Base-by-base conservation (phyloP, 2,797 vertebrate genomes). In the Spondyliosoma cantharus region DNA sequence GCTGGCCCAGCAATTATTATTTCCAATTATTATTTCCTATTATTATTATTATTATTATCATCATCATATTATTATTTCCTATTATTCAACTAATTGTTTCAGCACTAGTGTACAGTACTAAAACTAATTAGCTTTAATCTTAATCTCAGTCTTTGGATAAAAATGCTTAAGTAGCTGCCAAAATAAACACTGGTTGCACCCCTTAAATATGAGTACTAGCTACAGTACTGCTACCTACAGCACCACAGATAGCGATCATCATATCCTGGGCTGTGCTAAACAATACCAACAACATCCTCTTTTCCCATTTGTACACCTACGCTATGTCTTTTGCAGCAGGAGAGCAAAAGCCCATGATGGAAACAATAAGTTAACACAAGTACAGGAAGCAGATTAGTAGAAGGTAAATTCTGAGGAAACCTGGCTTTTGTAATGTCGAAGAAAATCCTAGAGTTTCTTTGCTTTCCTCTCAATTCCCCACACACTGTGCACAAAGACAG, bases 401-500 rank as follows among this genome's bases (percentile, higher is more conserved):
- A 58, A 49, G 64, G 62, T 24, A 43, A 4, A 78, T 74, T 85
- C 71, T 73, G 72, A 86, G 71, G 77, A 89, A 90, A 89, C 75
- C 46, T 46, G 52, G 54, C 78, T 90, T 88, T 83, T 88, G 74
- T 82, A 54, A 72, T 53, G 81, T 82, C 6, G 5, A 71, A 84
- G 64, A 84, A 83, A 37, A 77, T 54, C 37, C 84, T 88, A 14
- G 50, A 80, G 60, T 89, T 89, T 60, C 84, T 80, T 74, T 22
- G 29, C 71, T 81, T 90, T 81, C 65, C 85, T 77, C 75, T 82
- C 74, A 78, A 84, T 71, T 89, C 86, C 87, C 80, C 62, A 69
- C 84, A 91, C 91, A 84, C 84, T 74, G 83, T 19, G 37, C 87
- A 95, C 93, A 95, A 94, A 95, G 92, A 80, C 89, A 80, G 82